phyloP scores from a whole-genome alignment of 2,888 invertebrate genomes.

The Geotrupes spiniger region DNA sequence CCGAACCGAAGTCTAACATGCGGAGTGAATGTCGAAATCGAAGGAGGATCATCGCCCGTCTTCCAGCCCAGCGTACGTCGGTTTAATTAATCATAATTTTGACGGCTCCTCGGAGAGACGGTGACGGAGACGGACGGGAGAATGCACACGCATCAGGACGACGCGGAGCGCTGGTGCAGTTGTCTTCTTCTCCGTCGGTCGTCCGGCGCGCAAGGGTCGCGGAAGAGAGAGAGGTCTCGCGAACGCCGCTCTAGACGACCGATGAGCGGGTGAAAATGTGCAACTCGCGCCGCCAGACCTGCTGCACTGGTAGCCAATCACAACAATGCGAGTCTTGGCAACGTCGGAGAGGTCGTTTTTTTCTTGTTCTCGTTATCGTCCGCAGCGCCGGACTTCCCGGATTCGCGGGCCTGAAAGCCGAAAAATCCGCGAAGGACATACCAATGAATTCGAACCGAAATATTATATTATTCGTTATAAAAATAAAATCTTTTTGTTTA shows the following conservation, averaged over 20 bases:
- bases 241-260: constrained; percentile 6
- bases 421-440: too few species aligned
- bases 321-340: constrained; percentile 51
- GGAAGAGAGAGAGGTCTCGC: constrained; percentile 8
- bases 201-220: constrained; percentile 25
- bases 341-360: constrained; percentile 28
- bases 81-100: constrained; percentile 28
- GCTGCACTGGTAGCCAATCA: constrained; percentile 34
- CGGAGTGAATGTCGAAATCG: background rate
- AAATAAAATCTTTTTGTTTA: too few species aligned
- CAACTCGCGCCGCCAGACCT: constrained; percentile 39
- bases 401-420: too few species aligned
- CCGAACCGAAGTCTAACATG: background rate
- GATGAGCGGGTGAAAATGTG: constrained; percentile 38
- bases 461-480: too few species aligned
- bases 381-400: constrained; percentile 10
- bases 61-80: constrained; percentile 18
- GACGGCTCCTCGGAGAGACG: constrained; percentile 22
- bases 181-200: constrained; percentile 30
- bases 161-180: constrained; percentile 25
- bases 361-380: constrained; percentile 26
- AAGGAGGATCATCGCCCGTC: constrained; percentile 5
- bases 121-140: constrained; percentile 13
- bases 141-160: constrained; percentile 15
- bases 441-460: too few species aligned